phyloP scores from a whole-genome alignment of 2,797 vertebrate species.

The Cuculus canorus region DNA sequence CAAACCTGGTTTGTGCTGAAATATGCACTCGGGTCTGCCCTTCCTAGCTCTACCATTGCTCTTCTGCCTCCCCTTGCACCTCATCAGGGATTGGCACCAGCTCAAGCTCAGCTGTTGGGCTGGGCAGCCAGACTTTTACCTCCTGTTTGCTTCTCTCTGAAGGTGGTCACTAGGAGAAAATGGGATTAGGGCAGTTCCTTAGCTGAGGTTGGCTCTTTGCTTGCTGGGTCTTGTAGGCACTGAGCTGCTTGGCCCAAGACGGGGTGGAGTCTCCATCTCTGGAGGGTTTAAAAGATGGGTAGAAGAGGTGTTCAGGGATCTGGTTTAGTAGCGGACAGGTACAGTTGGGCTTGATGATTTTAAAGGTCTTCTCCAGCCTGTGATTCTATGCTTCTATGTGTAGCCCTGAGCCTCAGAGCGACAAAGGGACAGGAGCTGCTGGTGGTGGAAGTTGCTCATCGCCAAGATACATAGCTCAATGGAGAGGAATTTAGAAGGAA shows the following conservation, averaged over 20 bases:
- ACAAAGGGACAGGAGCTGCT: not conserved
- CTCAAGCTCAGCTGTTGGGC: not conserved
- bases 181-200: not conserved
- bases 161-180: not conserved
- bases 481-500: not conserved
- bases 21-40: not conserved
- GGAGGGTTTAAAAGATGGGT: too few species aligned
- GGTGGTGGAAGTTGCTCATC: not conserved
- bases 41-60: not conserved
- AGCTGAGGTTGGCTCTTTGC: not conserved
- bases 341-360: too few species aligned
- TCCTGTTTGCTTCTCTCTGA: not conserved
- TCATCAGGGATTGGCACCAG: not conserved
- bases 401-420: rapidly evolving
- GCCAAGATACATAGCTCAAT: not conserved
- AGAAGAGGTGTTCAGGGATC: too few species aligned
- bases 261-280: too few species aligned
- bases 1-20: not conserved
- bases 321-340: too few species aligned
- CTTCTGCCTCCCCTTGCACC: not conserved
- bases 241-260: not conserved
- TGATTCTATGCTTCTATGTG: rapidly evolving
- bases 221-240: not conserved
- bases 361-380: too few species aligned
- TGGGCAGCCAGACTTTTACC: not conserved